Conservation (phyloP, 2,888 invertebrate species). For the Rugalucina vietnamica region DNA sequence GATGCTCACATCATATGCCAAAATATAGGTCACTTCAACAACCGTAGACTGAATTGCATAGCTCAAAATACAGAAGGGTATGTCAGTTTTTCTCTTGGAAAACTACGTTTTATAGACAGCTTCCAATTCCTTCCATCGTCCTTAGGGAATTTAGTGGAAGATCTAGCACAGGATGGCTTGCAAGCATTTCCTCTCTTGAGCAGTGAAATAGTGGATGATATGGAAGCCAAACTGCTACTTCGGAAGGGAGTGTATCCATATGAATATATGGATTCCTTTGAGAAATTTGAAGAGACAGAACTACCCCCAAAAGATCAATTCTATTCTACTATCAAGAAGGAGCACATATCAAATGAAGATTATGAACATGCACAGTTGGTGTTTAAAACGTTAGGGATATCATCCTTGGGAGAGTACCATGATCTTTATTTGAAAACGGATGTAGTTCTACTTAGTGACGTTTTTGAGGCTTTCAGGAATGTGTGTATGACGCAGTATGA, state of each 20-base stretch:
- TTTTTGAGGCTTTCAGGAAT: not conserved
- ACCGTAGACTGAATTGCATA: constrained; percentile 22
- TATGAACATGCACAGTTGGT: not conserved
- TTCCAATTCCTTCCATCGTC: constrained; percentile 47
- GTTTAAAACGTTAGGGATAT: not conserved
- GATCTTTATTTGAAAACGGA: not conserved
- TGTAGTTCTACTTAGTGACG: not conserved
- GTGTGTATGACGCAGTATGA: not conserved
- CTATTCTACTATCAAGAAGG: not conserved
- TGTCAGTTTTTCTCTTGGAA: constrained; percentile 50
- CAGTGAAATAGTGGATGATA: too few species aligned
- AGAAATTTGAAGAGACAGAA: not conserved
- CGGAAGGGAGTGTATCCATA: not conserved
- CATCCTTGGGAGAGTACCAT: not conserved
- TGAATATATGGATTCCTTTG: not conserved
- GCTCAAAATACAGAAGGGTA: constrained; percentile 50
- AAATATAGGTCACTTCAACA: constrained; percentile 36
- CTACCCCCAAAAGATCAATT: not conserved
- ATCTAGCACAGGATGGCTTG: constrained; percentile 43
- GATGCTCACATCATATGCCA: constrained; percentile 41
- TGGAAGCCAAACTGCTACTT: not conserved
- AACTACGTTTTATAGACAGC: constrained; percentile 55
- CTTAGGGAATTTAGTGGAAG: constrained; percentile 31
- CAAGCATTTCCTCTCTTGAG: constrained; percentile 38
- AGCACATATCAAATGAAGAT: not conserved